These are phyloP conservation scores for Chaenogobius annularis DNA, from an alignment of 2,113 vertebrate genomes.

Conservation along the genomic window DNA sequence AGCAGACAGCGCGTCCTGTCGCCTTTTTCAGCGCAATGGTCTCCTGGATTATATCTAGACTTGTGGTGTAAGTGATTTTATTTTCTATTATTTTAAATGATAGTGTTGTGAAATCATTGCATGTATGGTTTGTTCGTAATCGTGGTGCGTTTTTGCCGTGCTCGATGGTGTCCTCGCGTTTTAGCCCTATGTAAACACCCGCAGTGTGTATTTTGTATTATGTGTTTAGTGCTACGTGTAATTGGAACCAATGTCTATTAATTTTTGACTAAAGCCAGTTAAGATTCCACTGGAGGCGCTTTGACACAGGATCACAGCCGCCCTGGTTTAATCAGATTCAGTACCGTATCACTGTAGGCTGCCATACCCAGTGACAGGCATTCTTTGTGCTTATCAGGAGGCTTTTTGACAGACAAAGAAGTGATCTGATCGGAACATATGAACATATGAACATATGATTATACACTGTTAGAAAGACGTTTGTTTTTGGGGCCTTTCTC, in stretches of 20 bases:
- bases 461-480: slow-evolving; percentile 16
- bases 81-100: neutral
- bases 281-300: slow-evolving; percentile 21
- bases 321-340: slow-evolving; percentile 26
- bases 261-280: slow-evolving; percentile 19
- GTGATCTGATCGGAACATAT: slow-evolving; percentile 41
- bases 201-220: slow-evolving; percentile 16
- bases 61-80: slow-evolving; percentile 92
- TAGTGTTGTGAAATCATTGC: neutral
- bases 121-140: neutral
- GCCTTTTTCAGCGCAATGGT: slow-evolving; percentile 87
- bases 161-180: slow-evolving; percentile 22
- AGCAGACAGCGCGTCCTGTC: slow-evolving; percentile 68
- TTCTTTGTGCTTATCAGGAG: slow-evolving; percentile 50
- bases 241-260: slow-evolving; percentile 1
- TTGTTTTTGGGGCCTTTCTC: slow-evolving; percentile 18
- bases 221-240: slow-evolving; percentile 31
- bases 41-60: slow-evolving; percentile 98
- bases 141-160: slow-evolving; percentile 14
- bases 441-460: slow-evolving; percentile 22
- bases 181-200: slow-evolving; percentile 20
- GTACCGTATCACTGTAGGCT: slow-evolving; percentile 17
- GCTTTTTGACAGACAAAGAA: slow-evolving; percentile 47
- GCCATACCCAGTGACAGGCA: slow-evolving; percentile 23
- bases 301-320: slow-evolving; percentile 30